phyloP scores from a whole-genome alignment of 2,888 invertebrate species.

The Ectemnius lituratus region DNA sequence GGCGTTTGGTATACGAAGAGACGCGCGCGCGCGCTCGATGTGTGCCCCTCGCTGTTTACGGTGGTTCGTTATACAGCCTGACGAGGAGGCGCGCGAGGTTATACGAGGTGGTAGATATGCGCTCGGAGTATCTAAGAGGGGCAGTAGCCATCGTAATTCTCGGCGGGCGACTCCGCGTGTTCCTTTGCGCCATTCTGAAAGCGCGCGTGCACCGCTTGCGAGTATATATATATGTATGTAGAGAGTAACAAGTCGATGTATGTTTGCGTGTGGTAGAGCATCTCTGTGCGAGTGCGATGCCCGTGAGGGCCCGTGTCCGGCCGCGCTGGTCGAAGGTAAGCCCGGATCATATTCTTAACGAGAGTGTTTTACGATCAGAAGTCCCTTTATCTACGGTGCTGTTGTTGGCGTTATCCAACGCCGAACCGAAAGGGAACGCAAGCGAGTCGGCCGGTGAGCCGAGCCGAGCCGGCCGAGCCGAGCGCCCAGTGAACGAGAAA shows the following conservation, averaged over 20 bases:
- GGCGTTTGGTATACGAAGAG: slow-evolving; percentile 51
- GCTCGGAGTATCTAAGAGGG: slow-evolving; percentile 67
- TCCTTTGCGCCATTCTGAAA: slow-evolving; percentile 49
- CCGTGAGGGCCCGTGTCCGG: slow-evolving; percentile 33
- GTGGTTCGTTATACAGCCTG: slow-evolving; percentile 65
- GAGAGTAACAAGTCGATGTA: slow-evolving; percentile 11
- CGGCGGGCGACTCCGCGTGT: slow-evolving; percentile 51
- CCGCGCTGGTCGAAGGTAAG: slow-evolving; percentile 69
- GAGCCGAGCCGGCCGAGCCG: slow-evolving; percentile 31
- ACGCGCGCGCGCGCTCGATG: slow-evolving; percentile 21
- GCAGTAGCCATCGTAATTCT: slow-evolving; percentile 70
- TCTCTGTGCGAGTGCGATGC: not conserved
- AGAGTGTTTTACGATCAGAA: slow-evolving; percentile 75
- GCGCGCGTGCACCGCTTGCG: slow-evolving; percentile 17
- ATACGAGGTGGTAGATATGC: slow-evolving; percentile 65
- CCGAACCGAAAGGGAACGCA: slow-evolving; percentile 56
- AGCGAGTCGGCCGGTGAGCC: slow-evolving; percentile 30
- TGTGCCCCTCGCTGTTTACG: slow-evolving; percentile 57
- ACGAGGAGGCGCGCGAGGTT: slow-evolving; percentile 59
- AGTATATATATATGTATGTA: not conserved
- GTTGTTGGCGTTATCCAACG: slow-evolving; percentile 75
- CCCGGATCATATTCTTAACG: slow-evolving; percentile 78
- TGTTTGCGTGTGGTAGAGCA: slow-evolving; percentile 17
- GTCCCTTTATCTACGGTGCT: slow-evolving; percentile 75
- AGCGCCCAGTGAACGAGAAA: not conserved